Evolutionary conservation across 2,113 vertebrate genomes (phyloP).

Genomic region (Nettapus auritus): DNA sequence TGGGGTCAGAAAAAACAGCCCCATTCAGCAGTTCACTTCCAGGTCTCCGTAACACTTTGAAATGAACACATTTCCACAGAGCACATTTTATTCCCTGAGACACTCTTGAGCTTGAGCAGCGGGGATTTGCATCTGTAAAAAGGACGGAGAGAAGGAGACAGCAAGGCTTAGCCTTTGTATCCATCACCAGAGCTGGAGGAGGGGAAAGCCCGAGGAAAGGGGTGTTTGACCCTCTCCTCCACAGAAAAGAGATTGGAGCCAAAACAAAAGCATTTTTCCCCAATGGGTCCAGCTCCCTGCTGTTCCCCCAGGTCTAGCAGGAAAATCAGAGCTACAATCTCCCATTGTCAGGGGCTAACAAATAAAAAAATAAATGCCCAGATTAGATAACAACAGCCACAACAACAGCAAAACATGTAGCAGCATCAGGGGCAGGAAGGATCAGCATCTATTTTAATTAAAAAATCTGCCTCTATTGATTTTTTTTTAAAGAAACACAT

Average conservation of each 20-base stretch:
- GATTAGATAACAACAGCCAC: conserved; percentile 50
- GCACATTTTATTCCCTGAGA: conserved; percentile 13
- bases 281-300: neutral
- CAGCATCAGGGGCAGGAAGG: conserved; percentile 26
- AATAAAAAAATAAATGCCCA: conserved; percentile 52
- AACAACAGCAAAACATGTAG: conserved; percentile 52
- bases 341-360: conserved; percentile 10
- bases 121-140: conserved; percentile 69
- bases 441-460: conserved; percentile 67
- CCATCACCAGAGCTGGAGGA: neutral
- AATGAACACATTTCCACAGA: conserved; percentile 14
- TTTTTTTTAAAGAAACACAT: conserved; percentile 48
- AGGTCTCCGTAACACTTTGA: conserved; percentile 28
- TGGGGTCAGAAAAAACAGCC: neutral
- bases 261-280: neutral
- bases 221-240: conserved; percentile 1
- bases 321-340: conserved; percentile 23
- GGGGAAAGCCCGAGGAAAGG: neutral
- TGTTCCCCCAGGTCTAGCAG: neutral
- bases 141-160: conserved; percentile 50
- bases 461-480: conserved; percentile 64
- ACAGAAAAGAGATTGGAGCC: neutral
- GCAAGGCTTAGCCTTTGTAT: conserved; percentile 27
- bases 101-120: conserved; percentile 28
- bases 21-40: neutral